Conservation (phyloP, 2,797 vertebrate species). For the Gymnothorax javanicus region DNA sequence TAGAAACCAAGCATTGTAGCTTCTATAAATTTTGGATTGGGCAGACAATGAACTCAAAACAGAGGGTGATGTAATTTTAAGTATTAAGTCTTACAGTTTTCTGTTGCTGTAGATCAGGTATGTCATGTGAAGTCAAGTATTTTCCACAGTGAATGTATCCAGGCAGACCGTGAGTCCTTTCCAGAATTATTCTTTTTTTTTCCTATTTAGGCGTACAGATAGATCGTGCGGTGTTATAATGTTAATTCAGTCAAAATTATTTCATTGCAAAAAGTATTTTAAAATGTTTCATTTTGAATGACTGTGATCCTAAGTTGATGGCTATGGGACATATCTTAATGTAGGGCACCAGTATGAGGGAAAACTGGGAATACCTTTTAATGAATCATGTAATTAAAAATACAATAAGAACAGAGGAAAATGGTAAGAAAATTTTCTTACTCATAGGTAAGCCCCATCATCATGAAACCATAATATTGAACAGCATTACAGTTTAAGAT, state of each 20-base stretch:
- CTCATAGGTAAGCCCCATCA: background rate
- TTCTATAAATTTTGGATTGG: background rate
- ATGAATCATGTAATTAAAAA: too few relatives aligned
- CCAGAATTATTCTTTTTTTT: background rate
- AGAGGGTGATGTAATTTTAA: background rate
- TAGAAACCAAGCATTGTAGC: background rate
- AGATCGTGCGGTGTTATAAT: background rate
- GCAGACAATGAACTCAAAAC: background rate
- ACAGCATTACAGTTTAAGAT: background rate
- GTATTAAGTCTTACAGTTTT: background rate
- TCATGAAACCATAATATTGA: background rate
- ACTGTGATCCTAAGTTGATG: background rate
- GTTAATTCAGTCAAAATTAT: background rate
- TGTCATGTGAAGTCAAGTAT: too few relatives aligned
- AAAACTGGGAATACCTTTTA: too few relatives aligned
- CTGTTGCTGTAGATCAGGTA: background rate
- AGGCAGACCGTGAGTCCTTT: background rate
- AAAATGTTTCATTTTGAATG: background rate
- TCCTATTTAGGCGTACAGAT: background rate
- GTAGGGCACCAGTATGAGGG: too few relatives aligned
- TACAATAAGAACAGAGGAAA: background rate
- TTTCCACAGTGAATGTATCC: background rate
- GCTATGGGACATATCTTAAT: too few relatives aligned
- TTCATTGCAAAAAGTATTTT: background rate
- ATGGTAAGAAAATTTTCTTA: background rate